phyloP scores from a whole-genome alignment of 2,797 vertebrate genomes.

The Arctocebus calabarensis region DNA sequence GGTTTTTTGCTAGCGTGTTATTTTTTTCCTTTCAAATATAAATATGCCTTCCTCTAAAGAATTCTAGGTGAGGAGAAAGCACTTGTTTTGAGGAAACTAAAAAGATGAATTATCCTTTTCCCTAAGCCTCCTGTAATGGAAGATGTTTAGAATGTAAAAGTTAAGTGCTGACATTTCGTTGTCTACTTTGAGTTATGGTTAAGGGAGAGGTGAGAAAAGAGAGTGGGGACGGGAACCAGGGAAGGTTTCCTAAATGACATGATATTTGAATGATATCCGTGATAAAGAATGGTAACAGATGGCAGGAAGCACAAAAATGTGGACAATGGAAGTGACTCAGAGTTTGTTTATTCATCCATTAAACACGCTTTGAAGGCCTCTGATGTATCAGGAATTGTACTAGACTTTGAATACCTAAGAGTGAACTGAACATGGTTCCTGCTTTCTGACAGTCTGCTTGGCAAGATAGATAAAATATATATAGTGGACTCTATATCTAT shows the following conservation, averaged over 20 bases:
- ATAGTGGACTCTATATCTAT: neutral
- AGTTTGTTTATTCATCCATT: neutral
- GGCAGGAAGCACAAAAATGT: neutral
- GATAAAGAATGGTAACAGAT: neutral
- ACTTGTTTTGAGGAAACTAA: neutral
- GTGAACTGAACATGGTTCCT: neutral
- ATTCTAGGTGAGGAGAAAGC: neutral
- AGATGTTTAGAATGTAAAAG: neutral
- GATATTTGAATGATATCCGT: neutral
- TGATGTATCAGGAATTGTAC: neutral
- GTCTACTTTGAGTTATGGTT: neutral
- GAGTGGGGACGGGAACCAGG: neutral
- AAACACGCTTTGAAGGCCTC: neutral
- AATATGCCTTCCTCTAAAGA: slow-evolving; percentile 40
- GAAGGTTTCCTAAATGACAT: neutral
- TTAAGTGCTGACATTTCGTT: neutral
- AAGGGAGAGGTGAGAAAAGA: neutral
- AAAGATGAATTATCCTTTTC: neutral
- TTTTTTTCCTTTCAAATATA: slow-evolving; percentile 59
- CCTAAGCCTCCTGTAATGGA: neutral
- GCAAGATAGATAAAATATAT: neutral
- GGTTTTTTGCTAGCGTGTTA: slow-evolving; percentile 42
- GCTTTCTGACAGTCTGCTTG: neutral
- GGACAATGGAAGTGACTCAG: neutral
- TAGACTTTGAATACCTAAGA: neutral